Evolutionary conservation across 2,888 invertebrate genomes (phyloP).

Genomic region (Pegoplata infirma): DNA sequence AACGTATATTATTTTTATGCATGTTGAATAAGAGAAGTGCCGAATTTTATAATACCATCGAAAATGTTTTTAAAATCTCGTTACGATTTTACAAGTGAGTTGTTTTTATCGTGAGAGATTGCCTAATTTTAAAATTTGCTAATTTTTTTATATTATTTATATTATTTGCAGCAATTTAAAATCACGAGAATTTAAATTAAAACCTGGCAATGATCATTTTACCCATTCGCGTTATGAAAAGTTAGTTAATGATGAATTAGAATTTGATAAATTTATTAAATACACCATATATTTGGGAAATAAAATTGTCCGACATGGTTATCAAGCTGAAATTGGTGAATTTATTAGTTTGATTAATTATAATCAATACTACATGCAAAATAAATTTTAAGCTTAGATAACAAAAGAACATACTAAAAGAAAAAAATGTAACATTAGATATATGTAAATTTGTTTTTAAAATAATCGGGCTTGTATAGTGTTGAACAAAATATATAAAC

Average conservation of each 20-base stretch:
- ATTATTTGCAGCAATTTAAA: conserved; percentile 72
- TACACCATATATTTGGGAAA: conserved; percentile 77
- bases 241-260: conserved; percentile 72
- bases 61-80: conserved; percentile 85
- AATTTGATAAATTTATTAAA: conserved; percentile 75
- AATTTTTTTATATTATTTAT: conserved; percentile 12
- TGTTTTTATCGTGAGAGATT: neutral
- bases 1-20: conserved; percentile 86
- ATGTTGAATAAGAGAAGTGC: conserved; percentile 85
- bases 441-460: neutral
- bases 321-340: conserved; percentile 77
- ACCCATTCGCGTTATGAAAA: conserved; percentile 75
- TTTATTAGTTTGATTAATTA: conserved; percentile 76
- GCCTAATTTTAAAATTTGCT: conserved; percentile 15
- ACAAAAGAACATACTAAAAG: neutral
- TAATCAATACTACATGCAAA: conserved; percentile 74
- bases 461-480: neutral
- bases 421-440: neutral
- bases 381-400: conserved; percentile 26
- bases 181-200: conserved; percentile 71
- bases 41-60: conserved; percentile 84
- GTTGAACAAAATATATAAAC: too few species aligned
- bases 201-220: conserved; percentile 68
- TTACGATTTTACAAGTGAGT: conserved; percentile 80
- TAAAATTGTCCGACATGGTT: conserved; percentile 76